Evolutionary conservation across 2,113 vertebrate species (phyloP).

Genomic region (Leucosticte australis): DNA sequence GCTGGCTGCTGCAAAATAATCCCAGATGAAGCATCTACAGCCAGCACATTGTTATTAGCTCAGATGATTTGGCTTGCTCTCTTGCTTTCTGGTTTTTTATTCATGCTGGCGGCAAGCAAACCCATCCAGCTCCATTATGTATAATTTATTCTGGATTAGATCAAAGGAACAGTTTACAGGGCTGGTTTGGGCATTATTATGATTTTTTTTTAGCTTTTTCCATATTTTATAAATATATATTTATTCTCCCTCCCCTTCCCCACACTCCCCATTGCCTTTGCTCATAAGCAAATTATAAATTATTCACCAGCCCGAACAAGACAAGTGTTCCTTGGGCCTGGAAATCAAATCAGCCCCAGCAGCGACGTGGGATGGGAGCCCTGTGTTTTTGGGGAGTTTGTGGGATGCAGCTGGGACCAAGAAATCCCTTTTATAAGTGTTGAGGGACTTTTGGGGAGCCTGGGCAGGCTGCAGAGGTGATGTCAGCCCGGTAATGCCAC

Average conservation of each 20-base stretch:
- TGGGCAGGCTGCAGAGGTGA: background rate
- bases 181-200: conserved; percentile 6
- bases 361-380: rapidly evolving
- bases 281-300: conserved; percentile 28
- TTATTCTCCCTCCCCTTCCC: background rate
- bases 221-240: conserved; percentile 46
- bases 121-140: conserved; percentile 7
- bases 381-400: background rate
- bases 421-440: background rate
- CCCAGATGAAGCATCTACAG: background rate
- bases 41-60: background rate
- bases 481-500: background rate
- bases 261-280: background rate
- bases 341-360: background rate
- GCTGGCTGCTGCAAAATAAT: background rate
- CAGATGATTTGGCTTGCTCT: background rate
- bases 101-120: conserved; percentile 32
- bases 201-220: background rate
- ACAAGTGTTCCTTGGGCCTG: conserved; percentile 4
- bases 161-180: conserved; percentile 38
- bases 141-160: conserved; percentile 39
- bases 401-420: background rate
- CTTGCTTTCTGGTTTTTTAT: conserved; percentile 17
- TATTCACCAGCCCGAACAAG: conserved; percentile 10
- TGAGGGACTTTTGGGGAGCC: background rate